Percentiles rank a stretch among this genome's conserved stretches.
Evolutionary conservation across 1,140 invertebrate species (phyloP).

Genomic region (Daktulosphaira vitifoliae): DNA sequence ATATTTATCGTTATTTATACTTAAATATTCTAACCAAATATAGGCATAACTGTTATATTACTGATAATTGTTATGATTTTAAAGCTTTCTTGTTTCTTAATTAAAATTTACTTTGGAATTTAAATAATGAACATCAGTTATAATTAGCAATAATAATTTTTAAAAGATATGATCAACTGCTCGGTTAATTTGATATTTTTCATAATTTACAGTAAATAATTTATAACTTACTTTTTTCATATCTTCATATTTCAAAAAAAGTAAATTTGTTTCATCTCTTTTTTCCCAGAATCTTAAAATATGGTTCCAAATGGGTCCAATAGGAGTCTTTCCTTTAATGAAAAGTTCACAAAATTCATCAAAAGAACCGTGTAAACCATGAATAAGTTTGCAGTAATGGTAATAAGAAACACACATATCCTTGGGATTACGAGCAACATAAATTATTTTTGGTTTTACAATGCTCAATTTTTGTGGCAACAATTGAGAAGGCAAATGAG

Average conservation of each 20-base stretch:
- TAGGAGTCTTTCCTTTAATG: conserved; percentile 50
- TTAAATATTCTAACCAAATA: no score
- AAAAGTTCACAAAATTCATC: conserved; percentile 76
- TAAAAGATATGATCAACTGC: no score
- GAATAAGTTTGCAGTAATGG: conserved; percentile 67
- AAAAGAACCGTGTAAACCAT: conserved; percentile 60
- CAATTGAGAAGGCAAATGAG: conserved; percentile 68
- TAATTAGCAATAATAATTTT: no score
- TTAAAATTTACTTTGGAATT: no score
- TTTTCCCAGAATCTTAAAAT: conserved; percentile 44
- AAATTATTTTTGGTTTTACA: conserved; percentile 75
- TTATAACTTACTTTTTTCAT: conserved; percentile 42
- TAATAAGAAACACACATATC: conserved; percentile 88
- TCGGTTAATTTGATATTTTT: no score
- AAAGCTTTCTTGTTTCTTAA: no score
- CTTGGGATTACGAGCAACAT: conserved; percentile 85
- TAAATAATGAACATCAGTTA: no score
- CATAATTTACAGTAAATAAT: no score
- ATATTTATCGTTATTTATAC: no score
- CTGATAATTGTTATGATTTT: no score
- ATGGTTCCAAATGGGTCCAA: conserved; percentile 43
- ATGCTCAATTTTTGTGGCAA: conserved; percentile 56
- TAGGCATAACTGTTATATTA: no score
- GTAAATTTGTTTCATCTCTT: conserved; percentile 44
- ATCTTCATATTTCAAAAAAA: conserved; percentile 49